Conservation (phyloP, 2,888 invertebrate species). For the Dilophus febrilis region DNA sequence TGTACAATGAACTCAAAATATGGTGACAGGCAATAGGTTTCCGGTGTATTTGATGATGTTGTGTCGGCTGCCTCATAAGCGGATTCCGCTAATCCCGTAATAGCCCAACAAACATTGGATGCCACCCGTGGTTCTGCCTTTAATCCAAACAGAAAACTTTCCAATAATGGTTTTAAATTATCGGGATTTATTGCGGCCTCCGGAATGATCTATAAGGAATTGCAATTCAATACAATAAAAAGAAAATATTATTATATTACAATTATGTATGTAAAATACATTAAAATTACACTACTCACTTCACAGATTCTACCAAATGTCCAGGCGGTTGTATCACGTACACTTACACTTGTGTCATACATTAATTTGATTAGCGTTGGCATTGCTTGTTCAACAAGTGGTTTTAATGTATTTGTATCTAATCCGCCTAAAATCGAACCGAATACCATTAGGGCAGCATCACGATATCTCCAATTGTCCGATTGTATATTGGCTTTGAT, state of each 20-base stretch:
- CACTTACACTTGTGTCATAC: conserved; percentile 86
- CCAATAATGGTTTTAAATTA: conserved; percentile 63
- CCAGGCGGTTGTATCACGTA: conserved; percentile 96
- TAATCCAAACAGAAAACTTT: conserved; percentile 69
- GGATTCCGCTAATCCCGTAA: conserved; percentile 90
- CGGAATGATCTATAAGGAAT: conserved; percentile 55
- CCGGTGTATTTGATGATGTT: conserved; percentile 50
- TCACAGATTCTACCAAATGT: conserved; percentile 96
- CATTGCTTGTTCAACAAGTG: conserved; percentile 92
- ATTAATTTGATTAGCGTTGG: conserved; percentile 86
- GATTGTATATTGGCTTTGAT: conserved; percentile 88
- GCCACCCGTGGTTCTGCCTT: conserved; percentile 92
- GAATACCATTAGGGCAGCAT: conserved; percentile 98
- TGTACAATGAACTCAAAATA: conserved; percentile 90
- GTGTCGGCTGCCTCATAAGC: conserved; percentile 78
- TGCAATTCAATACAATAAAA: conserved; percentile 3
- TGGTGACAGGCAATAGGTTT: conserved; percentile 83
- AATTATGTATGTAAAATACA: not conserved
- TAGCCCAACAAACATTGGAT: conserved; percentile 98
- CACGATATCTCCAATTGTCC: conserved; percentile 80
- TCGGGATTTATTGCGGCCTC: conserved; percentile 82
- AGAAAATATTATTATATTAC: too few relatives aligned
- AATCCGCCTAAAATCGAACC: conserved; percentile 88
- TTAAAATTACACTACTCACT: conserved; percentile 22
- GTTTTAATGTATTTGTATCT: conserved; percentile 70